Conservation (phyloP, 1,140 invertebrate species). For the Coelopa frigida region DNA sequence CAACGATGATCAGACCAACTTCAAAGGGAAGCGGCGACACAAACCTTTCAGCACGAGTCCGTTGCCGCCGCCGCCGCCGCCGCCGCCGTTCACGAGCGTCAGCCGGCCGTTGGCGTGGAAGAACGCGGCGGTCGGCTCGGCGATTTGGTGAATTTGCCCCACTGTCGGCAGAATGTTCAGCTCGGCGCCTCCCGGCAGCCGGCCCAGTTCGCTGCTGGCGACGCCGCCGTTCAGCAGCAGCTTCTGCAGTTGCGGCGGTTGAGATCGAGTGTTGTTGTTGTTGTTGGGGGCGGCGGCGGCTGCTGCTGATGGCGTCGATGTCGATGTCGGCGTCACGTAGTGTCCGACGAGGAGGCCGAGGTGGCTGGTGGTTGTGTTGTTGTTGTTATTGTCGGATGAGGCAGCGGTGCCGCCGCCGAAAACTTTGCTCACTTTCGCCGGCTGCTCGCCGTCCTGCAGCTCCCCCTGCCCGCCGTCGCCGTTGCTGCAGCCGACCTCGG, state of each 20-base stretch:
- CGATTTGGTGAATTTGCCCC: background rate
- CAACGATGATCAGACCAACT: background rate
- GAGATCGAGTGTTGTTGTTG: background rate
- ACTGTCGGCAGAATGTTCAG: slow-evolving; percentile 9
- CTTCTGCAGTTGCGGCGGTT: background rate
- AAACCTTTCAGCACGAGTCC: slow-evolving; percentile 12
- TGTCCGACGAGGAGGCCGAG: too few species aligned
- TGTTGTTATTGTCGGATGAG: background rate
- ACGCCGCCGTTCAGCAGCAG: too few species aligned
- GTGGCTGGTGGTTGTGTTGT: too few species aligned
- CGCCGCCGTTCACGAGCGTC: slow-evolving; percentile 9
- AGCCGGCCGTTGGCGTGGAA: slow-evolving; percentile 12
- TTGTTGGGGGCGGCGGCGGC: too few species aligned
- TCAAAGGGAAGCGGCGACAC: background rate
- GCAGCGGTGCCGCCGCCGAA: background rate
- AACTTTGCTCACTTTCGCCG: slow-evolving; percentile 9
- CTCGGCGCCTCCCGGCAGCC: slow-evolving; percentile 11
- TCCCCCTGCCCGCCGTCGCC: too few species aligned
- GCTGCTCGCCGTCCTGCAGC: slow-evolving; percentile 7
- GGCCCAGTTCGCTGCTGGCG: slow-evolving; percentile 9
- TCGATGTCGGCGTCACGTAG: too few species aligned
- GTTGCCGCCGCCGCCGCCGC: background rate
- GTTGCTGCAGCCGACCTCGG: too few species aligned
- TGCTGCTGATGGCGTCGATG: too few species aligned
- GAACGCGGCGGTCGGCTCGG: slow-evolving; percentile 4